Evolutionary conservation across 2,888 invertebrate species (phyloP).

Genomic region (Aplocera efformata): DNA sequence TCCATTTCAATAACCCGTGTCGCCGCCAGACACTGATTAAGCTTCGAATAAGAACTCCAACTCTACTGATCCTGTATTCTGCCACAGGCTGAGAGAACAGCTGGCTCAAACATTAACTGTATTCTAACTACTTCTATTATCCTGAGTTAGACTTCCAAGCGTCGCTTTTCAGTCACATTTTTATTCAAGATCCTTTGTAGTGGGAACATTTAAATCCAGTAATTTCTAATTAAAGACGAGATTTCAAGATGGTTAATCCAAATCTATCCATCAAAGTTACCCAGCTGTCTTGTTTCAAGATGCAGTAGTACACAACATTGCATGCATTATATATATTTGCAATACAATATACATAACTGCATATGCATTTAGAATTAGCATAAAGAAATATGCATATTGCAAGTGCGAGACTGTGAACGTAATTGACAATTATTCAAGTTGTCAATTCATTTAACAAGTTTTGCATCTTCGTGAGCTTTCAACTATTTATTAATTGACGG

Average conservation of each 20-base stretch:
- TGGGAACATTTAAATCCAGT: no score
- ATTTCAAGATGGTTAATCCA: no score
- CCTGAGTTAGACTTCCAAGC: no score
- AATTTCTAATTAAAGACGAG: no score
- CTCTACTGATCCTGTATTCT: conserved; percentile 44
- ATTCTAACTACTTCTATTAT: no score
- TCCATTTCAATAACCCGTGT: conserved; percentile 73
- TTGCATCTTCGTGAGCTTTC: conserved; percentile 15
- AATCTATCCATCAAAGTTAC: no score
- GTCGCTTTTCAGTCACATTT: no score
- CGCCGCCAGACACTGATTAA: conserved; percentile 70
- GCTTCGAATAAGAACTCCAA: conserved; percentile 57
- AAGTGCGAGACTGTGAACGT: conserved; percentile 33
- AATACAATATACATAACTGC: conserved; percentile 37
- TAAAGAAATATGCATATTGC: conserved; percentile 49
- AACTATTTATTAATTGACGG: conserved; percentile 13
- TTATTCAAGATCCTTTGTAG: no score
- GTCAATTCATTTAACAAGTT: conserved; percentile 24
- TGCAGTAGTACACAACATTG: no score
- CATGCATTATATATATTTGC: conserved; percentile 24
- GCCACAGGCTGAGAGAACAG: conserved; percentile 23
- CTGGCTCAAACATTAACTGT: background rate
- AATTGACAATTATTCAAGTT: conserved; percentile 34
- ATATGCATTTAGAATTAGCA: conserved; percentile 55
- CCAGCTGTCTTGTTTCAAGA: no score